Evolutionary conservation across 1,140 invertebrate genomes (phyloP), one percentile per base, ranked within the genome.

Genomic region (Drosophila nannoptera): DNA sequence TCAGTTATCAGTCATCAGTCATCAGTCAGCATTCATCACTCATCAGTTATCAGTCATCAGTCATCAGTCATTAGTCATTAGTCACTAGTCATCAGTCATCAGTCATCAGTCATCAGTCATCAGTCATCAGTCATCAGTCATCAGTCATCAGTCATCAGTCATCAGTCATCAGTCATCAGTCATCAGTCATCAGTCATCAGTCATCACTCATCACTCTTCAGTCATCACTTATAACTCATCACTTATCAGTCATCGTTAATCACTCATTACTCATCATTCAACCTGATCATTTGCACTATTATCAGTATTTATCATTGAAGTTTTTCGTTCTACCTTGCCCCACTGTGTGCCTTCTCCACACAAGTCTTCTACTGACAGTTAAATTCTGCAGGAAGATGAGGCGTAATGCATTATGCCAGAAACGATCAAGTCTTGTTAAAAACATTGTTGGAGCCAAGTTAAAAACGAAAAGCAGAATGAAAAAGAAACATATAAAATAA

Each of bases 341-440:
- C 68, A 70, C 68, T 70, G 68, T 70, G 14, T 22, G 22, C 22
- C 22, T 22, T 22, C 22, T 22, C 49, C 31, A 7, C 9, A 43
- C 35, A 56, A 32, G 14, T 50, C 38, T 52, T 50, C 32, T 52
- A 46, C 46, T 43, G 61, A 58, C 67, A 52, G 53, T 69, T 45
- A 69, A 69, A 40, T 33, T 45, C 53, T 52, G 11, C 9, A 33
- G 35, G 22, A 40, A 14, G 50, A 31, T 48, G 43, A 12, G 62
- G 35, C 61, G 0, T 46, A 29, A 38, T 69, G 78, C 75, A 84
- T 75, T 82, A 84, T 82, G 78, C 80, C 80, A 78, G 42, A 50
- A 66, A 69, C 68, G 49, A 84, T 84, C 72, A 76, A 58, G 45
- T 69, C 75, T 84, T 66, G 73, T 78, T 78, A 66, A 54, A 46